Base-by-base conservation (phyloP, 2,113 vertebrate species). In the Bubo scandiacus region DNA sequence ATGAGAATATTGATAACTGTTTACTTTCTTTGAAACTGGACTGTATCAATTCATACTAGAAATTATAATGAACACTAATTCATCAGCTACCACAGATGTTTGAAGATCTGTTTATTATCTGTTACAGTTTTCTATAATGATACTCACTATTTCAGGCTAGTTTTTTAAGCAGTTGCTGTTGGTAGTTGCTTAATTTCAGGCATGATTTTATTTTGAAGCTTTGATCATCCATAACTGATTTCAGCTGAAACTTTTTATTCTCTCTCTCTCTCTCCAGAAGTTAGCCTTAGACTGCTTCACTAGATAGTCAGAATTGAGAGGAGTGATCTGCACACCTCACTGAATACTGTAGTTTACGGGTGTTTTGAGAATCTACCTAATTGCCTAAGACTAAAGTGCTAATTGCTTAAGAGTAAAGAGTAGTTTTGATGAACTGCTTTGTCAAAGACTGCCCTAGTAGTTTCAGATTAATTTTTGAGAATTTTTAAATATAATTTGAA, bases 301-400 rank as follows among this genome's bases (percentile, higher is more conserved):
- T 90, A 11, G 11, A 26, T 65, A 73, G 40, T 68, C 29, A 85
- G 40, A 77, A 68, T 13, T 26, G 40, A 42, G 47, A 26, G 13
- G 15, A 5, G 5, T 42, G 9, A 34, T 61, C 27, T 51, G n/a
- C 8, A 20, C 9, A 15, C 23, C 32, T 77, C 0, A 0, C 43
- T 78, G 20, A 65, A 29, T 58, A 43, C 3, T 68, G 42, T 45
- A 21, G 21, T 75, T 88, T 71, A 36, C 65, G 25, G 7, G 10
- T 18, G 55, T 32, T 51, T 52, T 73, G 49, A 63, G 84, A 90
- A 65, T 55, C 40, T 68, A 34, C 12, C 6, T 79, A 71, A 51
- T 70, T 79, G 5, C 8, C 1, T n/a, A 30, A 47, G 12, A 6
- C 34, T 70, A 57, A 85, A 73, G 51, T 45, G 17, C 40, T 45